Base-by-base conservation (phyloP, 2,113 vertebrate genomes). In the Platysternon megacephalum region DNA sequence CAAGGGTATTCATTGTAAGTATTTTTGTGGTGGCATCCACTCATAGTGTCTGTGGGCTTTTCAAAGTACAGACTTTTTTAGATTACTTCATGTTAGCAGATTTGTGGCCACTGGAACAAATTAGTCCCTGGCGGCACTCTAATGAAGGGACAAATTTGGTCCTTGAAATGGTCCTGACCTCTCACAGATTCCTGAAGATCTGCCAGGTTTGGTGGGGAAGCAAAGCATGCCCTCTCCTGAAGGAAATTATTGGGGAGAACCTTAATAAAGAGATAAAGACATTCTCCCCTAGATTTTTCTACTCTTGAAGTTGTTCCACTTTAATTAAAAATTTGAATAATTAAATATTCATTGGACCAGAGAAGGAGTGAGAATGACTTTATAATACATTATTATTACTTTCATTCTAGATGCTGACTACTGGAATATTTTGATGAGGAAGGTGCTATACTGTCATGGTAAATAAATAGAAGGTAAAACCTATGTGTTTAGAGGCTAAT, bases 51-150 rank as follows among this genome's bases (percentile, higher is more conserved):
- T 89, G 19, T 28, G n/a, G 3, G 10, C 3, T 76, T 79, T 29
- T 1, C 46, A 87, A 88, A 79, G 26, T 0, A 0, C 2, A 39
- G 24, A 7, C 21, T 74, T 78, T 42, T 53, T 1, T 4, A 22
- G 0, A 0, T 86, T 84, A 7, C 12, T 46, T 68, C 2, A 5
- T 1, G 0, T 2, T 51, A 26, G 4, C 8, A 6, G 78, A 2
- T 2, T 16, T 32, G 13, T 61, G 35, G 85, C 5, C 28, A 28
- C 12, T 44, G 42, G 58, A 93, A 72, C 1, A 78, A 92, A 76
- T 1, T 14, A 6, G 2, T 29, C 13, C 68, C 1, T 14, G 32
- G 22, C 12, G 2, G 5, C 68, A 55, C 81, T 12, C 11, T 85
- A 13, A 4, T 5, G 26, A 65, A 4, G 52, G 12, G 14, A 46